phyloP scores from a whole-genome alignment of 2,113 vertebrate genomes.

The Zapornia atra region DNA sequence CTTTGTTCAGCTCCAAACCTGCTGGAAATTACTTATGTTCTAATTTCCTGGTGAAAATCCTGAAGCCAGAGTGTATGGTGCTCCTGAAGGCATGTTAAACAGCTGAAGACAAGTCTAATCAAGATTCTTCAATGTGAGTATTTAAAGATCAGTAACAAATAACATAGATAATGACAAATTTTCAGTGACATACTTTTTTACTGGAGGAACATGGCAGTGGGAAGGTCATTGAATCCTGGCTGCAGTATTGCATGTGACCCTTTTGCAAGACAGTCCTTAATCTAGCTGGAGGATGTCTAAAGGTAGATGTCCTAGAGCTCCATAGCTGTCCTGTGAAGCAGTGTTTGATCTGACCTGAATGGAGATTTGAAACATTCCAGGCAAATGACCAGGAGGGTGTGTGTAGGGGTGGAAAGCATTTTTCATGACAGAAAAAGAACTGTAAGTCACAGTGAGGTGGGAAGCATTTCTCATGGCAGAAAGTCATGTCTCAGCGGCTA shows the following conservation, averaged over 20 bases:
- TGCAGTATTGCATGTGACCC: not conserved
- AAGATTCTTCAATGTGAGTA: not conserved
- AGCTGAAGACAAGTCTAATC: not conserved
- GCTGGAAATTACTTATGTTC: not conserved
- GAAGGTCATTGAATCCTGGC: not conserved
- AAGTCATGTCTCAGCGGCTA: not conserved
- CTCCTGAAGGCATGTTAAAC: not conserved
- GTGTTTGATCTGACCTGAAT: not conserved
- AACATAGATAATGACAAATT: not conserved
- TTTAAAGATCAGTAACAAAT: not conserved
- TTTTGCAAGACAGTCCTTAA: not conserved
- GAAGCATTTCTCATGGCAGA: not conserved
- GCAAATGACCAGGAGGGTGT: not conserved
- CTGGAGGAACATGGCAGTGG: not conserved
- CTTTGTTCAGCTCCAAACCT: not conserved
- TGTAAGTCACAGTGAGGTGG: not conserved
- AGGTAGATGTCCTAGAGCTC: not conserved
- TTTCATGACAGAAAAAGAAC: not conserved
- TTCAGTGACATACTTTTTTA: not conserved
- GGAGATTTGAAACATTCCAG: not conserved
- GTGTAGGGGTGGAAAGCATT: not conserved
- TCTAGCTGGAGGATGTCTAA: not conserved
- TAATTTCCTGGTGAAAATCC: not conserved
- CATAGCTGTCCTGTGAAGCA: not conserved
- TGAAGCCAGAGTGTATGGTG: not conserved